phyloP scores from a whole-genome alignment of 1,140 invertebrate genomes.

The Pinna nobilis region DNA sequence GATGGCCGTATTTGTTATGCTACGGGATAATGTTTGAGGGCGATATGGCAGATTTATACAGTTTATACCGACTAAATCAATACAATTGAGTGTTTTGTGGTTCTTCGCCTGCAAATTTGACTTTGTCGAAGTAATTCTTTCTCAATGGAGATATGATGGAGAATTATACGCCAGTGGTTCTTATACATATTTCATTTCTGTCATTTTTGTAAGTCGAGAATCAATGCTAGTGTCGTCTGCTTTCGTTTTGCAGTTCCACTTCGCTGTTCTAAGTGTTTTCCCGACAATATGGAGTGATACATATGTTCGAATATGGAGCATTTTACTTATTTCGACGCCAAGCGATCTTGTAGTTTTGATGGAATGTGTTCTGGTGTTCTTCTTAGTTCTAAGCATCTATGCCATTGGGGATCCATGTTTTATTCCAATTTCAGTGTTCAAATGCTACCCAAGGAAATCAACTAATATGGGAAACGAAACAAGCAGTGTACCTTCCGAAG shows the following conservation, averaged over 20 bases:
- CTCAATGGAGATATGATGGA: conserved; percentile 14
- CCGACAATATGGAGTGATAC: background rate
- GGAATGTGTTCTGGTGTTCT: background rate
- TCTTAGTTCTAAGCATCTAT: background rate
- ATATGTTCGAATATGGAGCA: background rate
- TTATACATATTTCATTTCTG: background rate
- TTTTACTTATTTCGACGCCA: background rate
- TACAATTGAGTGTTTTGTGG: no score
- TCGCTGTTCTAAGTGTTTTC: background rate
- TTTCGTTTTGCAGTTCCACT: conserved; percentile 16
- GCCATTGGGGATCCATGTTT: background rate
- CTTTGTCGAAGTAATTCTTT: background rate
- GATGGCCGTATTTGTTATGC: no score
- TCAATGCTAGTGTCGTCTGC: conserved; percentile 12
- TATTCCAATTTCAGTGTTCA: background rate
- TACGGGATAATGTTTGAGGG: no score
- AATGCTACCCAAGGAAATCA: conserved; percentile 15
- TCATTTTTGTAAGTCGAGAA: no score
- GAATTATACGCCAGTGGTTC: background rate
- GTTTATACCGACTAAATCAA: conserved; percentile 1
- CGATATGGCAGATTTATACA: background rate
- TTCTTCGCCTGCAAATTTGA: conserved; percentile 1
- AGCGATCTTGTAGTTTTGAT: conserved; percentile 19
- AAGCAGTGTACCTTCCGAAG: conserved; percentile 55
- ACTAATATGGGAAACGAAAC: conserved; percentile 62